Conservation (phyloP, 2,888 invertebrate genomes). For the Drosophila diplacantha region DNA sequence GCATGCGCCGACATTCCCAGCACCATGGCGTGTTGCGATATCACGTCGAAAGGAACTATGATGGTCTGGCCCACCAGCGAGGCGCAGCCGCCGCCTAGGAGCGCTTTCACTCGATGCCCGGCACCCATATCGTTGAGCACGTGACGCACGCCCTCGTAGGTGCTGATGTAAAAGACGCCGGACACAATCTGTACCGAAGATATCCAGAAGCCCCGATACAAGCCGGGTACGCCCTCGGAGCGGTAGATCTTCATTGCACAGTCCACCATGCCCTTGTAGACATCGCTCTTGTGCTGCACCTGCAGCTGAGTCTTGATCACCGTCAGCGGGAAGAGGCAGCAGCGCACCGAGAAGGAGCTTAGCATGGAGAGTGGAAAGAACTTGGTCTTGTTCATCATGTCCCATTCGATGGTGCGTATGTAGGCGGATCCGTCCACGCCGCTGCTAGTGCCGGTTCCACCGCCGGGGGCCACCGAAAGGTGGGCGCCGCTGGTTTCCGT, state of each 20-base stretch:
- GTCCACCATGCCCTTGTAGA: slow-evolving; percentile 92
- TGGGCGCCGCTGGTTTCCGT: slow-evolving; percentile 51
- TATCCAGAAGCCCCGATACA: slow-evolving; percentile 97
- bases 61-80: slow-evolving; percentile 96
- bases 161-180: slow-evolving; percentile 94
- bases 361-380: slow-evolving; percentile 95
- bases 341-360: slow-evolving; percentile 82
- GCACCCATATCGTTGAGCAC: slow-evolving; percentile 81
- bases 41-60: slow-evolving; percentile 96
- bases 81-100: slow-evolving; percentile 93
- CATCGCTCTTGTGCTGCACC: slow-evolving; percentile 86
- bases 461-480: slow-evolving; percentile 54
- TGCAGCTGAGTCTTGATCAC: slow-evolving; percentile 97
- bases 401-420: slow-evolving; percentile 95
- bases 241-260: slow-evolving; percentile 92
- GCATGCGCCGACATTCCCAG: slow-evolving; percentile 82
- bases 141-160: slow-evolving; percentile 94
- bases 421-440: slow-evolving; percentile 75
- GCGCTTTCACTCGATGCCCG: slow-evolving; percentile 81
- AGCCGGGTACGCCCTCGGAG: slow-evolving; percentile 89
- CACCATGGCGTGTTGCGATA: slow-evolving; percentile 98
- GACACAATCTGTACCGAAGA: slow-evolving; percentile 92
- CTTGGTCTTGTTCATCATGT: slow-evolving; percentile 98
- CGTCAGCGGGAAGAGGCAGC: slow-evolving; percentile 93
- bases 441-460: slow-evolving; percentile 44